Conservation (phyloP, 2,888 invertebrate genomes). For the Stenodera caucasica region DNA sequence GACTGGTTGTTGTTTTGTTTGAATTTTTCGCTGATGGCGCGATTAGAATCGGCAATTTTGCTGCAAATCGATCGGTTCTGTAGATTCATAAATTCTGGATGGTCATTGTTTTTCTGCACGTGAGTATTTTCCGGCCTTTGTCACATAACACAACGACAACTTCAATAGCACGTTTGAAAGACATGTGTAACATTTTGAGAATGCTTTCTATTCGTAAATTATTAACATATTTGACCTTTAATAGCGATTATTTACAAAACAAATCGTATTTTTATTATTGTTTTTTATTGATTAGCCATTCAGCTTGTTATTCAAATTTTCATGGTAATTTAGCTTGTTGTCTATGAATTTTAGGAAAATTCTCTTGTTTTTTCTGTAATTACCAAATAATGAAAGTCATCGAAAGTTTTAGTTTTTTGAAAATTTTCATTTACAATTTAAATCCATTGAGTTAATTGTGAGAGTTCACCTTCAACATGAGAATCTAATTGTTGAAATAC, state of each 20-base stretch:
- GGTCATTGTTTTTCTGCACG: too few species aligned
- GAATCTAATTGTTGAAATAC: not conserved
- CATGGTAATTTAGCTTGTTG: too few species aligned
- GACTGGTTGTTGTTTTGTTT: conserved; percentile 12
- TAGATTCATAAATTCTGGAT: too few species aligned
- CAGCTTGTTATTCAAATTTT: too few species aligned
- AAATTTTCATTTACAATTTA: not conserved
- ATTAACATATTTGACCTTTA: conserved; percentile 3
- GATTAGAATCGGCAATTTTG: not conserved
- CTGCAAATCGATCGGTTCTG: too few species aligned
- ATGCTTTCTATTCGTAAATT: not conserved
- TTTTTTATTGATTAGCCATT: too few species aligned
- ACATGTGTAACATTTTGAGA: not conserved
- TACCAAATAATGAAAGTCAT: conserved; percentile 3
- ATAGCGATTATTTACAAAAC: not conserved
- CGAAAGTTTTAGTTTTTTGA: not conserved
- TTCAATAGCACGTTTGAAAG: not conserved
- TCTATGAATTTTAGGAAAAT: too few species aligned
- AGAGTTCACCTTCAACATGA: not conserved
- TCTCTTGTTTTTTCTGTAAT: too few species aligned
- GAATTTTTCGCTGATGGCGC: too few species aligned
- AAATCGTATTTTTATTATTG: not conserved
- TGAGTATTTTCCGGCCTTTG: too few species aligned
- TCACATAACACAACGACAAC: too few species aligned
- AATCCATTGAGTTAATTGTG: not conserved